A percentile compares a stretch with the other conserved stretches of the same genome.
Conservation (phyloP, 2,113 vertebrate species). For the Girardinichthys multiradiatus region DNA sequence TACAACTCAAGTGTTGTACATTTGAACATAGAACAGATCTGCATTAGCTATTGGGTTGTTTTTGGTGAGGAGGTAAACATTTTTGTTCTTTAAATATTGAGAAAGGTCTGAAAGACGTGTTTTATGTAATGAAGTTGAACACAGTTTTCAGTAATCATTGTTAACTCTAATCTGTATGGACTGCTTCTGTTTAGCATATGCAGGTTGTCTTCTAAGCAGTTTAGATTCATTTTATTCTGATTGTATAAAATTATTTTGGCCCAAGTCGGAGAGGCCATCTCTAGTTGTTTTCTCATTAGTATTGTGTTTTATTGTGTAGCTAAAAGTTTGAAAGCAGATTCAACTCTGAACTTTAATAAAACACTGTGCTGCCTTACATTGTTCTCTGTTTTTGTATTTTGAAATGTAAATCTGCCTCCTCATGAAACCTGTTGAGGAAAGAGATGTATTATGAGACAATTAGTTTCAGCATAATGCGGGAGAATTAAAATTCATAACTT, state of each 20-base stretch:
- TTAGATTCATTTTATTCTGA: slow-evolving; percentile 17
- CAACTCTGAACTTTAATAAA: background rate
- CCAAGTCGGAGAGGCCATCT: background rate
- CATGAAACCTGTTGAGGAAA: background rate
- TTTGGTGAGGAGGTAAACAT: too few species aligned
- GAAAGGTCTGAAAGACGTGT: too few species aligned
- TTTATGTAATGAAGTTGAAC: too few species aligned
- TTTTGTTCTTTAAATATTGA: too few species aligned
- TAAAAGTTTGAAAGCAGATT: background rate
- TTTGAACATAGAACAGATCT: too few species aligned
- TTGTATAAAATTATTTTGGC: background rate
- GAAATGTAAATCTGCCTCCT: background rate
- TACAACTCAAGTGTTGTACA: too few species aligned
- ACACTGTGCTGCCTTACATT: background rate
- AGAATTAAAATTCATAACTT: background rate
- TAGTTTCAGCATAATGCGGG: background rate
- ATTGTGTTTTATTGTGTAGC: background rate
- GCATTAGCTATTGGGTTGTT: too few species aligned
- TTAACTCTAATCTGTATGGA: background rate
- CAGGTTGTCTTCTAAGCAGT: slow-evolving; percentile 7
- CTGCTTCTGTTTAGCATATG: background rate
- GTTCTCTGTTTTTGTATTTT: background rate
- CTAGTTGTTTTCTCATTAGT: background rate
- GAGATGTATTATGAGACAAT: background rate
- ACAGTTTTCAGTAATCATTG: background rate